Base-by-base conservation (phyloP, 2,888 invertebrate genomes). In the Strigamia transsilvanica region DNA sequence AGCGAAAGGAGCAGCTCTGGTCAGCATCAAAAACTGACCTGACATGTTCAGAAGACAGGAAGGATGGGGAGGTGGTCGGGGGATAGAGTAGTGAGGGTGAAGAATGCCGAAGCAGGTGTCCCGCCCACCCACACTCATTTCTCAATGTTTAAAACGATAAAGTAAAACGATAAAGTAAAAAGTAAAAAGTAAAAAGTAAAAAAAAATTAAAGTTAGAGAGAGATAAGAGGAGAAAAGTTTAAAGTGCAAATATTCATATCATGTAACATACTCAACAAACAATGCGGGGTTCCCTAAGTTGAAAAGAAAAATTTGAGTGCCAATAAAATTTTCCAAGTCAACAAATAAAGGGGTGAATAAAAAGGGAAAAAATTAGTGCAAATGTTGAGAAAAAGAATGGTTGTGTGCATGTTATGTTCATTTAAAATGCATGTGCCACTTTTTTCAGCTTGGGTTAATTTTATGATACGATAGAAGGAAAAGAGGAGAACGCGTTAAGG, bases 391-490 rank as follows among this genome's bases (percentile, higher is more conserved):
- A 73, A 73, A 73, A 73, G 73, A 73, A 73, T 73, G 73, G 73
- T 32, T 27, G 27, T 73, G 32, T 73, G 73, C 23, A 73, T 23
- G 27, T 23, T 73, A 32, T 73, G 73, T 27, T 73, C 73, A 73
- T 73, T 73, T 32, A 73, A 73, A 73, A 73, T 73, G 73, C 73
- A 73, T 73, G 73, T 32, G 32, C 27, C 73, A 27, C 73, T 73
- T 73, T 73, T 73, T 73, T 73, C 73, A 73, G 73, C 73, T 73
- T 27, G 73, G 73, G 73, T 73, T 73, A 73, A 73, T 73, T 73
- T 73, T 73, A 73, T 73, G 73, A 73, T 73, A 73, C 73, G 73
- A 56, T 18, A 18, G 18, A 56, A 56, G 21, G 56, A 56, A 56
- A 73, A 73, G 73, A 73, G 73, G 32, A n/a, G n/a, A 73, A 32